Evolutionary conservation across 1,140 invertebrate species (phyloP).

Genomic region (Melitaea cinxia): DNA sequence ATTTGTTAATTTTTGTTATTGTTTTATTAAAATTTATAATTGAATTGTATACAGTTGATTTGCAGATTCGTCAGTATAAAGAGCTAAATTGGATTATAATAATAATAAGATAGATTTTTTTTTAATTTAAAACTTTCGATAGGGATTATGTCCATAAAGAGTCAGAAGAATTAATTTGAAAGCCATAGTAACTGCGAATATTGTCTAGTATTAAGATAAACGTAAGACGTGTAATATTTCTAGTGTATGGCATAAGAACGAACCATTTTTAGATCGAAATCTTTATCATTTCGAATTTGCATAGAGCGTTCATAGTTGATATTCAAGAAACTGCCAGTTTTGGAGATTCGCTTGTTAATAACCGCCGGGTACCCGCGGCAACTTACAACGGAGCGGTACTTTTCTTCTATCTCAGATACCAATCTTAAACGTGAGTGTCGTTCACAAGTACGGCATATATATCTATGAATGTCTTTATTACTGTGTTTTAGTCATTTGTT

Average conservation of each 20-base stretch:
- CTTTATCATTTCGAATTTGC: not conserved
- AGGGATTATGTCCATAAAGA: too few species aligned
- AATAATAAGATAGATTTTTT: too few species aligned
- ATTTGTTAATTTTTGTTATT: not conserved
- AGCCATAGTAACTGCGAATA: too few species aligned
- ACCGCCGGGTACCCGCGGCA: slow-evolving; percentile 64
- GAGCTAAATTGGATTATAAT: too few species aligned
- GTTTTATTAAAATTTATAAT: too few species aligned
- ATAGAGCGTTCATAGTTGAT: slow-evolving; percentile 2
- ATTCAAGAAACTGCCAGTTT: slow-evolving; percentile 37
- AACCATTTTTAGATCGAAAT: not conserved
- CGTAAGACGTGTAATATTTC: not conserved
- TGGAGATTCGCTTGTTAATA: slow-evolving; percentile 57
- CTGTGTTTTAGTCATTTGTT: slow-evolving; percentile 78
- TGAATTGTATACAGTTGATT: too few species aligned
- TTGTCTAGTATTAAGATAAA: too few species aligned
- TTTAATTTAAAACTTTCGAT: too few species aligned
- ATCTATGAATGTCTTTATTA: slow-evolving; percentile 81
- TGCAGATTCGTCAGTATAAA: too few species aligned
- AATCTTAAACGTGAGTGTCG: slow-evolving; percentile 77
- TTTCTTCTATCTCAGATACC: slow-evolving; percentile 76
- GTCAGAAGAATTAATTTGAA: too few species aligned
- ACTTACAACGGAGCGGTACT: slow-evolving; percentile 70
- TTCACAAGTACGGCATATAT: slow-evolving; percentile 72
- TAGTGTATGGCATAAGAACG: not conserved